Percentiles rank a stretch among this genome's conserved stretches.
phyloP scores from a whole-genome alignment of 1,140 invertebrate species.

The Bathynomus jamesi region DNA sequence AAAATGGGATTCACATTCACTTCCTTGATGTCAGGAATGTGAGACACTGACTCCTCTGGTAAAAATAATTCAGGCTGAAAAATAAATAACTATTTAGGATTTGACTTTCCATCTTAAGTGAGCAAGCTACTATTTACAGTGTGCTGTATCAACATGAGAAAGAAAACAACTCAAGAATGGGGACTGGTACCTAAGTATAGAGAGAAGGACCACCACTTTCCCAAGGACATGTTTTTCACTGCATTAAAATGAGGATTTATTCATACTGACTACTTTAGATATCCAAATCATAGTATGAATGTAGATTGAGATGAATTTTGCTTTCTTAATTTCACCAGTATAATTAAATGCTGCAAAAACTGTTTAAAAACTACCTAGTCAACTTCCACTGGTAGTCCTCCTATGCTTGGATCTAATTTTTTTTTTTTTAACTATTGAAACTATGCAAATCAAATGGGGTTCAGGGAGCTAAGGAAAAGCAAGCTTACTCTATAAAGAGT shows the following conservation, averaged over 20 bases:
- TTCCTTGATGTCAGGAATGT: slow-evolving; percentile 88
- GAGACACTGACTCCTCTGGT: slow-evolving; percentile 72
- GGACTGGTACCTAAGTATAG: background rate
- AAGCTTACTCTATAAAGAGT: no score
- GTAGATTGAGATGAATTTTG: no score
- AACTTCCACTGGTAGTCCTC: no score
- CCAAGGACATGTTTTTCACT: background rate
- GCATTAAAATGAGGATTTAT: background rate
- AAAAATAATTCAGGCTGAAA: slow-evolving; percentile 59
- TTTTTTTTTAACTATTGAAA: no score
- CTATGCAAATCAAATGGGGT: no score
- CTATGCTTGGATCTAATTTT: no score
- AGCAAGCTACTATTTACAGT: background rate
- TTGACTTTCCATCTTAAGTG: background rate
- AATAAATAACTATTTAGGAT: background rate
- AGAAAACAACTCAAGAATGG: background rate
- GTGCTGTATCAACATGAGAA: background rate
- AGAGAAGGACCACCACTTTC: background rate
- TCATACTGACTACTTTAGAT: no score
- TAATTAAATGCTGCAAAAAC: no score
- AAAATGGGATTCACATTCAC: slow-evolving; percentile 91
- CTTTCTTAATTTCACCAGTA: no score
- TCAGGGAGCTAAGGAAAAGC: no score
- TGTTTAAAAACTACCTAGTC: no score
- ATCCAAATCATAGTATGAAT: no score